Conservation (phyloP, 2,888 invertebrate genomes). For the Melinaea marsaeus region DNA sequence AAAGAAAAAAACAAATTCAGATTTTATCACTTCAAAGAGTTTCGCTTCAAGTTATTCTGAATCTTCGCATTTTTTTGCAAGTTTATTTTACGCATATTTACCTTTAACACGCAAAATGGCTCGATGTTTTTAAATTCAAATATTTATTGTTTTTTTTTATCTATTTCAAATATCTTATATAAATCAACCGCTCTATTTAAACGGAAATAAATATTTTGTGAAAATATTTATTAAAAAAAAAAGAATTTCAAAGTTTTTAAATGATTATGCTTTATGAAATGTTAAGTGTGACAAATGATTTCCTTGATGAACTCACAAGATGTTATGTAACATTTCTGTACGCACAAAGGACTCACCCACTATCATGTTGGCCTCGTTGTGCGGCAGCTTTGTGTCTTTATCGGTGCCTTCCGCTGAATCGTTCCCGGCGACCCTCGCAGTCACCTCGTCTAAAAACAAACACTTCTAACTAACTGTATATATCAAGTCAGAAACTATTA, state of each 20-base stretch:
- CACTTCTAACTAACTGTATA: conserved; percentile 1
- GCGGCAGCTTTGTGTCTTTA: conserved; percentile 60
- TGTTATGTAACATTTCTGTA: no score
- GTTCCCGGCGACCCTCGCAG: conserved; percentile 48
- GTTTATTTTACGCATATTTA: not conserved
- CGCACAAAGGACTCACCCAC: conserved; percentile 55
- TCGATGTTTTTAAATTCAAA: no score
- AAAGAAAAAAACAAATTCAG: not conserved
- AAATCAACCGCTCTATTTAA: no score
- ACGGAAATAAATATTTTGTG: no score
- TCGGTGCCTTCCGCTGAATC: conserved; percentile 44
- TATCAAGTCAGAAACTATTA: not conserved
- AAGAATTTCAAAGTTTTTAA: no score
- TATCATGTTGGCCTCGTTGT: conserved; percentile 68
- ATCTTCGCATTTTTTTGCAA: not conserved
- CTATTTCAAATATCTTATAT: no score
- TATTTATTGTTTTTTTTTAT: no score
- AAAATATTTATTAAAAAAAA: no score
- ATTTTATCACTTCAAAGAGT: not conserved
- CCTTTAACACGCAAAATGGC: not conserved
- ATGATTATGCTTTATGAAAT: no score
- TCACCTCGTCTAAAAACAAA: conserved; percentile 60
- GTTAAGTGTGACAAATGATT: no score
- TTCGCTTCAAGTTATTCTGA: not conserved
- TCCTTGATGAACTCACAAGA: no score